These are phyloP conservation scores for Trogon melanurus DNA, from an alignment of 2,113 vertebrate genomes.

Conservation along the genomic window DNA sequence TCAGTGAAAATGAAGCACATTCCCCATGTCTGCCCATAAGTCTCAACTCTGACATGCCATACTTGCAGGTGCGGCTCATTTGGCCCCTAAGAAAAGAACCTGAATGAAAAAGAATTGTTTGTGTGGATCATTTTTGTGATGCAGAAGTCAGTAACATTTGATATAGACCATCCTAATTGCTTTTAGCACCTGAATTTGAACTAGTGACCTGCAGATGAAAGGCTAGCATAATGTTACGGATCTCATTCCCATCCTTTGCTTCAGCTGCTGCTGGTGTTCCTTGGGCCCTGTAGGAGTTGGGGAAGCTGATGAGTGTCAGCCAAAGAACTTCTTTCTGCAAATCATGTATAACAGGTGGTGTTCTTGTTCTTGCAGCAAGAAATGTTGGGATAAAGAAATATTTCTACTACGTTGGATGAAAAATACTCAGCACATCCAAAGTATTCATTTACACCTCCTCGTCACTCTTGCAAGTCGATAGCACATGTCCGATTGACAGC, in stretches of 20 bases:
- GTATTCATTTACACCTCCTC: background rate
- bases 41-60: background rate
- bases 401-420: background rate
- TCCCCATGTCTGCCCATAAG: background rate
- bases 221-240: background rate
- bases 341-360: background rate
- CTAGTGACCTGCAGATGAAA: background rate
- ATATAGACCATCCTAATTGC: background rate
- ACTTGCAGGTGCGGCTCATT: background rate
- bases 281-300: background rate
- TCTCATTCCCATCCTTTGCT: background rate
- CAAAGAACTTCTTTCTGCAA: background rate
- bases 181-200: background rate
- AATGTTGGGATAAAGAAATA: background rate
- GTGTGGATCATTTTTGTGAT: background rate
- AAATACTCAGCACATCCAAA: background rate
- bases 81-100: background rate
- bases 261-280: background rate
- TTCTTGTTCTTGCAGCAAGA: background rate
- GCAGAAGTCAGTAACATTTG: background rate
- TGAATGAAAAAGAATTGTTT: background rate
- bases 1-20: background rate
- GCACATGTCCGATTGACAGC: rapidly evolving
- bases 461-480: background rate
- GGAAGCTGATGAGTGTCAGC: background rate